Base-by-base conservation (phyloP, 2,113 vertebrate species). In the Ptychochromis oligacanthus region DNA sequence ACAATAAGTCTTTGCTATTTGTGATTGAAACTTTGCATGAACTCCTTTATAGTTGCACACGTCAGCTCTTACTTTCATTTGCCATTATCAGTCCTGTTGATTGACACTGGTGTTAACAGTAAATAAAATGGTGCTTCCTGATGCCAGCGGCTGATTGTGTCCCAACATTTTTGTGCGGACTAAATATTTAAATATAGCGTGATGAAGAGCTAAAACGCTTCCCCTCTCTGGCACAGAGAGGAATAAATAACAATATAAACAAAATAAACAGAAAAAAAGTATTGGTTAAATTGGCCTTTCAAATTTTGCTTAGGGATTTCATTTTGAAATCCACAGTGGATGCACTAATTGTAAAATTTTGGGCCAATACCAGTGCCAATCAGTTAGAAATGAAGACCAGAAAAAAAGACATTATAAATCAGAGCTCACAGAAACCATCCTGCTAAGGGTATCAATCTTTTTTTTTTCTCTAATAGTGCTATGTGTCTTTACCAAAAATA, bases 401-500 rank as follows among this genome's bases (percentile, higher is more conserved):
- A 77, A 9, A 72, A 54, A 17, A 75, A 54, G 46, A 20, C 38
- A 64, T 62, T 82, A 72, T 64, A 81, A 90, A 84, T 81, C 81
- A 76, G 65, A 81, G 77, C 56, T 77, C 28, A 77, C 38, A 80
- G 18, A 72, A 84, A 74, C 4, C 1, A 8, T 26, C 61, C 83
- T 58, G 54, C 83, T 82, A 56, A 72, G 80, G 49, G 64, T 65
- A 43, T 75, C 55, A 60, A 38, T 81, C 54, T 77, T 77, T 67
- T 75, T 80, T 58, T 88, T 88, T 81, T 77, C 43, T 60, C 87
- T 89, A 84, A 89, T 90, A 93, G 85, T 93, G 87, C 86, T 89
- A 88, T 52, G 78, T 88, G 85, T 94, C 86, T 93, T 93, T 88
- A 91, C 90, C 89, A 93, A 94, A 94, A 91, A 91, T 91, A 93